Percentiles rank a stretch among this genome's conserved stretches.
Evolutionary conservation across 2,113 vertebrate species (phyloP).

Genomic region (Gymnobelideus leadbeateri): DNA sequence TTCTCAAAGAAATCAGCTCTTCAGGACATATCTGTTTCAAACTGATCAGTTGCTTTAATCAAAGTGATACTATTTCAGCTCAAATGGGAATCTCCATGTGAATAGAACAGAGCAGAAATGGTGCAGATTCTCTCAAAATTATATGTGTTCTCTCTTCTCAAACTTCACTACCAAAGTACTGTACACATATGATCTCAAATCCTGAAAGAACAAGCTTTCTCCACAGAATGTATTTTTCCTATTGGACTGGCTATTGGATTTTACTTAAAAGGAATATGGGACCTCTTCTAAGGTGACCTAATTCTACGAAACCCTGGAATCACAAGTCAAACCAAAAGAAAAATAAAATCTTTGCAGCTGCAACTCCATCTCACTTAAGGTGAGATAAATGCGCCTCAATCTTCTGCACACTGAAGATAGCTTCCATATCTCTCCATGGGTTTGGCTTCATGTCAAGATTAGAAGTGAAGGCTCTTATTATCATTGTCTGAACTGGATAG

Average conservation of each 20-base stretch:
- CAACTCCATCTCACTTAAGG: background rate
- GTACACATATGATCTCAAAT: background rate
- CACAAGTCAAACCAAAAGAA: background rate
- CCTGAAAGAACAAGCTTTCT: background rate
- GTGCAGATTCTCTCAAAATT: background rate
- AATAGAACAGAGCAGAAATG: background rate
- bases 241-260: background rate
- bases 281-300: background rate
- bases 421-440: background rate
- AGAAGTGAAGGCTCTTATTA: background rate
- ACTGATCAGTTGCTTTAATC: background rate
- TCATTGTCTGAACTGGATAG: background rate
- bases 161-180: background rate
- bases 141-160: background rate
- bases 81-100: background rate
- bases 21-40: background rate
- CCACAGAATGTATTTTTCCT: background rate
- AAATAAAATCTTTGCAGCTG: background rate
- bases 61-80: background rate
- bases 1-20: background rate
- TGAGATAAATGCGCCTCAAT: conserved; percentile 25
- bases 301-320: conserved; percentile 11
- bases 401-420: background rate
- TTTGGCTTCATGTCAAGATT: background rate
- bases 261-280: background rate